Percentiles rank a stretch among this genome's conserved stretches.
Conservation (phyloP, 2,113 vertebrate species). For the Cavia aperea region DNA sequence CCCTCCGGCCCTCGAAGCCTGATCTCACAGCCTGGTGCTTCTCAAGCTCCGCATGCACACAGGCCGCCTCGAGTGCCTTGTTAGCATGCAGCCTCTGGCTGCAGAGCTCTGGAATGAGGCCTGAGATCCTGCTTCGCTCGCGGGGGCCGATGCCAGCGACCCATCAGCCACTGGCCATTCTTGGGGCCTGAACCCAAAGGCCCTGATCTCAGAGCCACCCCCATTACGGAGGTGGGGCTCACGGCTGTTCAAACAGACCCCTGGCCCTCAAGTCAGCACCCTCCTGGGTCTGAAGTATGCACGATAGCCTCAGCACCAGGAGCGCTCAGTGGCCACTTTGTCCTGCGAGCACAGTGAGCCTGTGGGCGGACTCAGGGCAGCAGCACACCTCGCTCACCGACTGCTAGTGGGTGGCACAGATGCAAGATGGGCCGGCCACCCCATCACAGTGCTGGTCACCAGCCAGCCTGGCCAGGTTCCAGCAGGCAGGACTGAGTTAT, state of each 20-base stretch:
- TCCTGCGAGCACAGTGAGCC: not conserved
- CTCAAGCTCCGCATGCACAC: not conserved
- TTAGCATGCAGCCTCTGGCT: not conserved
- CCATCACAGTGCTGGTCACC: not conserved
- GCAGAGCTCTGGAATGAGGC: not conserved
- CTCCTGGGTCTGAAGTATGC: not conserved
- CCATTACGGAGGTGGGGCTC: not conserved
- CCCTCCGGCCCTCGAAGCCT: not conserved
- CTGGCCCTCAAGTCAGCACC: not conserved
- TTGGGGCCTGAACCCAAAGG: not conserved
- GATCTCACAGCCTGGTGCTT: not conserved
- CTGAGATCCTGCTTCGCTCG: not conserved
- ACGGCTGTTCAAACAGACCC: not conserved
- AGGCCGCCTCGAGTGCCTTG: not conserved
- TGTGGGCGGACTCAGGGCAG: not conserved
- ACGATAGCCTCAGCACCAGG: not conserved
- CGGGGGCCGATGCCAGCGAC: accelerated
- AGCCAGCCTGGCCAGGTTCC: not conserved
- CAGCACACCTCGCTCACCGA: not conserved
- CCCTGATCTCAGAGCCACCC: not conserved
- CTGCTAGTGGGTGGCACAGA: not conserved
- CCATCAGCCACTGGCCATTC: not conserved
- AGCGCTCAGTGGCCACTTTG: too few relatives aligned
- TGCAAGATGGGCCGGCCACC: not conserved
- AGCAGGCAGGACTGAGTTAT: not conserved